Conservation (phyloP, 2,888 invertebrate genomes). For the Clostera curtula region DNA sequence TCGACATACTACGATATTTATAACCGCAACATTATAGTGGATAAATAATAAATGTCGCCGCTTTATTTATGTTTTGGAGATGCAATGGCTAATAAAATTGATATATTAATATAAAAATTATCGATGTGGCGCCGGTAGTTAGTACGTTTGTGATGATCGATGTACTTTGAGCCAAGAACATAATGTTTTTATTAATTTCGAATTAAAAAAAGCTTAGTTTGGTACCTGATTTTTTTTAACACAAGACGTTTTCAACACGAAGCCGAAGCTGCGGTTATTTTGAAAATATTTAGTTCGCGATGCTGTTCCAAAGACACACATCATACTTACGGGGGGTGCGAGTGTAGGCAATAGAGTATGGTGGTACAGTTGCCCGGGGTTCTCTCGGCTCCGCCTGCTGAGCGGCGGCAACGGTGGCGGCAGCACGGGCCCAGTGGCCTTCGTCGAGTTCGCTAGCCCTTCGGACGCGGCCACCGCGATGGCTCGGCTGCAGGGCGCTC, state of each 20-base stretch:
- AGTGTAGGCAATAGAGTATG: conserved; percentile 57
- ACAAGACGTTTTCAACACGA: too few species aligned
- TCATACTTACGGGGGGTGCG: conserved; percentile 46
- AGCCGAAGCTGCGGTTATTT: too few species aligned
- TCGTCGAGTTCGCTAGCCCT: conserved; percentile 97
- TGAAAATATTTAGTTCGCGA: too few species aligned
- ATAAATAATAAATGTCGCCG: conserved; percentile 11
- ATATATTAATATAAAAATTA: conserved; percentile 10
- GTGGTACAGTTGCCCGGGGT: conserved; percentile 96
- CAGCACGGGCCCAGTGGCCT: conserved; percentile 90
- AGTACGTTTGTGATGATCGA: too few species aligned
- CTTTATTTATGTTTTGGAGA: conserved; percentile 10
- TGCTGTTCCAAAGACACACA: conserved; percentile 17
- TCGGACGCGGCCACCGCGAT: conserved; percentile 93
- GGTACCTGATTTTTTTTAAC: too few species aligned
- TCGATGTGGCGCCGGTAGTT: too few species aligned
- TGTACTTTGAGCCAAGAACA: too few species aligned
- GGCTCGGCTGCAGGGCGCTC: conserved; percentile 95
- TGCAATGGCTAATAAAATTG: conserved; percentile 11
- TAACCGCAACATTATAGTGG: conserved; percentile 12
- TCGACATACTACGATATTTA: conserved; percentile 13
- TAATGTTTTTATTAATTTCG: too few species aligned
- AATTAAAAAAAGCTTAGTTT: too few species aligned
- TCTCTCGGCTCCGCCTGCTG: conserved; percentile 97
- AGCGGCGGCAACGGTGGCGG: conserved; percentile 79